phyloP scores from a whole-genome alignment of 2,888 invertebrate genomes.

The Leptopilina myrica region DNA sequence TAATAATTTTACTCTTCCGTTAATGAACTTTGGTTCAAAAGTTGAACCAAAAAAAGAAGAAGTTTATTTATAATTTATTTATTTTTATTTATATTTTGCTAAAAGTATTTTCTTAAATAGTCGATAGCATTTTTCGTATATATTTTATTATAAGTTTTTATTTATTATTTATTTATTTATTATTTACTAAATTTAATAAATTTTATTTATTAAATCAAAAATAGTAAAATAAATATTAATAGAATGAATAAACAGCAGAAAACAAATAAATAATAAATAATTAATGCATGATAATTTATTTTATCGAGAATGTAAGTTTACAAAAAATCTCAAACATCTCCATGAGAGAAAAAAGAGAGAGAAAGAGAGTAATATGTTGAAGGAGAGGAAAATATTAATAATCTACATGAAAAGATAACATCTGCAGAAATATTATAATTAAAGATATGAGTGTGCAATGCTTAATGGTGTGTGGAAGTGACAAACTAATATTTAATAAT shows the following conservation, averaged over 20 bases:
- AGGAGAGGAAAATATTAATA: constrained; percentile 3
- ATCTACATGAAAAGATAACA: background rate
- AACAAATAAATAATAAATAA: background rate
- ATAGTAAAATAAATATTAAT: too few species aligned
- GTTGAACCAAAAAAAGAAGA: background rate
- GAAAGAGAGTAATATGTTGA: constrained; percentile 13
- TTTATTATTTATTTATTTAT: too few species aligned
- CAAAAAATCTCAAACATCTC: background rate
- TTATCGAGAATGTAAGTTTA: constrained; percentile 5
- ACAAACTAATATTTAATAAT: constrained; percentile 6
- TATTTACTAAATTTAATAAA: too few species aligned
- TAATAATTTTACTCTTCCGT: constrained; percentile 4
- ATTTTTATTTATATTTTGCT: too few species aligned
- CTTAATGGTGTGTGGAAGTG: constrained; percentile 20
- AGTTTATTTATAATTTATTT: too few species aligned
- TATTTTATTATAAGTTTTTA: too few species aligned
- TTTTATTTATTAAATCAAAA: too few species aligned
- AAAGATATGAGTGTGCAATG: background rate
- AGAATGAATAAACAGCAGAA: too few species aligned
- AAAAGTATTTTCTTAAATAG: too few species aligned
- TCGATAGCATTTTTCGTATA: too few species aligned
- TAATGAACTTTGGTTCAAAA: background rate
- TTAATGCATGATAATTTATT: constrained; percentile 16
- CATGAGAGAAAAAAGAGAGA: background rate
- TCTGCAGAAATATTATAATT: constrained; percentile 31